A percentile compares a stretch with the other conserved stretches of the same genome.
phyloP scores from a whole-genome alignment of 2,113 vertebrate genomes.

The Caracal caracal region DNA sequence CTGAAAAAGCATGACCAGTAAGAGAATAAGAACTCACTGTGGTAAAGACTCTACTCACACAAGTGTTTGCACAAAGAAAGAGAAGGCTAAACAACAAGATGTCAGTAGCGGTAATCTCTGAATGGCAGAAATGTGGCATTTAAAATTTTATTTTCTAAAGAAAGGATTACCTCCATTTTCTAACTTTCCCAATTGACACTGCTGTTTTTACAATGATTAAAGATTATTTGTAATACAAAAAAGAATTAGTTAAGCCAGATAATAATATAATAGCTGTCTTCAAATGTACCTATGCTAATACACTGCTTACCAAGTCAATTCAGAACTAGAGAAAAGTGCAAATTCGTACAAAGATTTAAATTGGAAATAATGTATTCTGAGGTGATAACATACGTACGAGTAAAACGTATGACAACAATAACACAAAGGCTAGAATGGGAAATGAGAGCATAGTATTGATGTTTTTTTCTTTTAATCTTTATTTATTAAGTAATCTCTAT shows the following conservation, averaged over 20 bases:
- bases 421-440: background rate
- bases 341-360: background rate
- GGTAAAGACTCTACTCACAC: background rate
- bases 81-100: background rate
- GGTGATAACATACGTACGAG: background rate
- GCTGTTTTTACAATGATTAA: background rate
- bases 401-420: background rate
- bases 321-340: background rate
- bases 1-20: background rate
- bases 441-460: background rate
- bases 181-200: background rate
- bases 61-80: too few relatives aligned
- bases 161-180: background rate
- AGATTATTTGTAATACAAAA: background rate
- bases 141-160: background rate
- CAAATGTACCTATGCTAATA: background rate
- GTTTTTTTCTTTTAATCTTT: background rate
- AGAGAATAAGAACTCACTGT: background rate
- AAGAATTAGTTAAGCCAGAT: background rate
- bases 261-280: background rate
- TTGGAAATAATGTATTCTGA: background rate
- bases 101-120: background rate
- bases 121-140: background rate
- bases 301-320: background rate
- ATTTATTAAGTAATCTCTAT: background rate